Conservation (phyloP, 2,888 invertebrate genomes). For the Eutolmus rufibarbis region DNA sequence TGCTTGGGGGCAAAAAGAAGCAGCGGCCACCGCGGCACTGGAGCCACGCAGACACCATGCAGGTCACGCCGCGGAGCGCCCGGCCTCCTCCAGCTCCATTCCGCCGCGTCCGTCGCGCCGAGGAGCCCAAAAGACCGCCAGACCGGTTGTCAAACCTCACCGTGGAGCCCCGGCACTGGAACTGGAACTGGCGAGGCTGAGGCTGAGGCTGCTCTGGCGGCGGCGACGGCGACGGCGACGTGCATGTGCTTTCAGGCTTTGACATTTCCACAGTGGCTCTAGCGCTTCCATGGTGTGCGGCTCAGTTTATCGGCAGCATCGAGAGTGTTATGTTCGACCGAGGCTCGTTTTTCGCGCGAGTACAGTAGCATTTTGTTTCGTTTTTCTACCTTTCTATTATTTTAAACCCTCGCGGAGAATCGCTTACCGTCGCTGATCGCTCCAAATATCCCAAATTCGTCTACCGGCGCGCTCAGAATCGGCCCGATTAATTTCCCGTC, state of each 20-base stretch:
- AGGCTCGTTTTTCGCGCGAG: neutral
- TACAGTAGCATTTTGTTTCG: neutral
- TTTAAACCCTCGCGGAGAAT: neutral
- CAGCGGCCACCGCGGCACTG: neutral
- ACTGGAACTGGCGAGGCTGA: neutral
- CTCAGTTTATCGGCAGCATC: conserved; percentile 25
- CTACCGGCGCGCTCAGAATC: neutral
- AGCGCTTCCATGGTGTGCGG: neutral
- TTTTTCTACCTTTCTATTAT: neutral
- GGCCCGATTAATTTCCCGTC: neutral
- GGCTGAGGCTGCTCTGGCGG: neutral
- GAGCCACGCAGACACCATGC: neutral
- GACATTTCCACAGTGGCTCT: conserved; percentile 32
- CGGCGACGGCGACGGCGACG: neutral
- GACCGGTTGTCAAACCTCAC: conserved; percentile 23
- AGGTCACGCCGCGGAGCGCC: neutral
- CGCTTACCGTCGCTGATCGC: neutral
- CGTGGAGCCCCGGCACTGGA: neutral
- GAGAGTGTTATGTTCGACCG: conserved; percentile 4
- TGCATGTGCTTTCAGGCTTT: conserved; percentile 21
- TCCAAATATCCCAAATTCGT: neutral
- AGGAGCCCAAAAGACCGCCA: neutral
- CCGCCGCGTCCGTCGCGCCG: neutral
- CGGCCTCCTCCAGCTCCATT: neutral
- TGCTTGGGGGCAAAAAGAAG: neutral